Conservation (phyloP, 2,113 vertebrate genomes). For the Aegotheles bennettii region DNA sequence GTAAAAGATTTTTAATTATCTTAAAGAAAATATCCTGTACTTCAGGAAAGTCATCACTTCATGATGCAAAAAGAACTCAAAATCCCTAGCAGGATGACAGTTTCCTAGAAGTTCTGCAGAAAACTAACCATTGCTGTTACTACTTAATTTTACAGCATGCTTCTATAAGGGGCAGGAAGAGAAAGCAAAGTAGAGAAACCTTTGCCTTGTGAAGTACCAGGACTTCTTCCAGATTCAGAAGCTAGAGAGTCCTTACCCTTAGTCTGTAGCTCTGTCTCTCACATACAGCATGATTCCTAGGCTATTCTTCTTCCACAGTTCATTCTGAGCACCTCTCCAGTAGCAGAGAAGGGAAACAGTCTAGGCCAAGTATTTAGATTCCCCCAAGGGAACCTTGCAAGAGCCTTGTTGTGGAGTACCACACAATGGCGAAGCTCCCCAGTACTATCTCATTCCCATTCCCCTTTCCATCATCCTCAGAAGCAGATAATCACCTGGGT, state of each 20-base stretch:
- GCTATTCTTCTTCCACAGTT: neutral
- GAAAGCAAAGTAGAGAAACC: neutral
- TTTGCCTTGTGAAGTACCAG: neutral
- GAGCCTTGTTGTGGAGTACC: neutral
- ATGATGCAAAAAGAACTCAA: neutral
- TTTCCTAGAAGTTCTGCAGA: neutral
- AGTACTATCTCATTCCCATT: neutral
- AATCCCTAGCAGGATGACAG: neutral
- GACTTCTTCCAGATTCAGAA: neutral
- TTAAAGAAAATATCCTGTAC: neutral
- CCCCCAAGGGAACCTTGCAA: neutral
- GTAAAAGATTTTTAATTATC: neutral
- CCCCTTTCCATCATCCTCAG: neutral
- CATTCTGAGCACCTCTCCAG: neutral
- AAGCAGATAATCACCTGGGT: neutral
- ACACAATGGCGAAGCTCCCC: neutral
- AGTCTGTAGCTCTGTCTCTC: neutral
- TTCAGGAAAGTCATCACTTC: neutral
- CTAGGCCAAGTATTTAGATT: neutral
- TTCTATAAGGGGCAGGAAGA: neutral
- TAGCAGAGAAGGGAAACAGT: neutral
- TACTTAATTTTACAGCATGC: neutral
- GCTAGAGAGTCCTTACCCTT: neutral
- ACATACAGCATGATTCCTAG: neutral
- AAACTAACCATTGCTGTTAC: neutral